These are phyloP conservation scores for Stomatorhinus ivindoensis DNA, from an alignment of 2,113 vertebrate species.

Conservation along the genomic window DNA sequence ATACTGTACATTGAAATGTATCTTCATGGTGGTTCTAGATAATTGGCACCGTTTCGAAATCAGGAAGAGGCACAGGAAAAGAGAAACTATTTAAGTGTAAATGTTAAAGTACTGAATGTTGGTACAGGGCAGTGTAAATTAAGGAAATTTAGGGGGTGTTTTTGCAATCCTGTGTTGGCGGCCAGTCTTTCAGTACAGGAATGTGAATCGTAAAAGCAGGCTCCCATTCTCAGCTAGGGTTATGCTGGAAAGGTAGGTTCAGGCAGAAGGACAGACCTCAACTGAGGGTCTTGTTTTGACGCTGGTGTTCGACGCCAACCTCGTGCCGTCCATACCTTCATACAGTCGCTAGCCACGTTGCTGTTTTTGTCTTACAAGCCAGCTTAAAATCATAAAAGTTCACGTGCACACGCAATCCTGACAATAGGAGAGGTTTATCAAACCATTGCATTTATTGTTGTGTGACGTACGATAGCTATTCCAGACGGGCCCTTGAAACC, in stretches of 20 bases:
- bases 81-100: neutral
- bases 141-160: neutral
- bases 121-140: neutral
- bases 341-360: neutral
- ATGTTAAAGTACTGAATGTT: neutral
- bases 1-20: neutral
- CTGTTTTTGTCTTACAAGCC: neutral
- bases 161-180: neutral
- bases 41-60: slow-evolving; percentile 1
- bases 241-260: neutral
- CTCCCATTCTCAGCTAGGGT: neutral
- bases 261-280: neutral
- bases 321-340: neutral
- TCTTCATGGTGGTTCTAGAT: neutral
- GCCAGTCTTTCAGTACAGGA: neutral
- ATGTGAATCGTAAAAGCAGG: neutral
- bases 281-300: neutral
- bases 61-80: neutral
- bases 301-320: neutral
- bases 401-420: neutral
- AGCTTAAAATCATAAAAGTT: neutral
- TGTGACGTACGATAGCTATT: neutral
- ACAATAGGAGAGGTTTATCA: neutral
- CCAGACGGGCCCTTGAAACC: neutral
- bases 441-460: neutral